Percentiles rank a stretch among this genome's conserved stretches.
Evolutionary conservation across 2,888 invertebrate species (phyloP).

Genomic region (Incurvaria masculella): DNA sequence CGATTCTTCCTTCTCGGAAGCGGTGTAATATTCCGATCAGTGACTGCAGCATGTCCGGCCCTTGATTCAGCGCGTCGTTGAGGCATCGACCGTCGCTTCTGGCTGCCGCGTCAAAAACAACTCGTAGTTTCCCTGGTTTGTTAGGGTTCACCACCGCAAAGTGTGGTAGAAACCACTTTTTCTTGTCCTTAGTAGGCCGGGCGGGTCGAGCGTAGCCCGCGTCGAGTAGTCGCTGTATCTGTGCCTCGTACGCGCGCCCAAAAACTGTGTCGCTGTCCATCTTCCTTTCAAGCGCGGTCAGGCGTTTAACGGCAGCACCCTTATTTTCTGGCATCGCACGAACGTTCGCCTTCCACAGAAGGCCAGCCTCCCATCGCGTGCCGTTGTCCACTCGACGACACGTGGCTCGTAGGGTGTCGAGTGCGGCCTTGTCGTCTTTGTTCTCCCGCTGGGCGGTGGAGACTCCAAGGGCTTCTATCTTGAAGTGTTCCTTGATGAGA

Average conservation of each 20-base stretch:
- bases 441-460: background rate
- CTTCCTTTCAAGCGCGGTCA: background rate
- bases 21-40: slow-evolving; percentile 14
- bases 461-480: background rate
- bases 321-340: background rate
- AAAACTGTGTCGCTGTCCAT: background rate
- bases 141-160: slow-evolving; percentile 6
- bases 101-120: slow-evolving; percentile 8
- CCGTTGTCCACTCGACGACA: background rate
- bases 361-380: background rate
- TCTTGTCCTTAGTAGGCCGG: background rate
- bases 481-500: background rate
- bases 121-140: slow-evolving; percentile 6
- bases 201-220: background rate
- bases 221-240: background rate
- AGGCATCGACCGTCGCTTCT: slow-evolving; percentile 1
- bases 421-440: background rate
- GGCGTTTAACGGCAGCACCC: background rate
- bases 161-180: slow-evolving; percentile 6
- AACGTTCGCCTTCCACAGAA: background rate
- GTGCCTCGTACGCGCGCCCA: background rate
- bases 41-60: slow-evolving; percentile 15
- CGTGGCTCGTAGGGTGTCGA: background rate
- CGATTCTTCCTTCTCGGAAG: slow-evolving; percentile 12
- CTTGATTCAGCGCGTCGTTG: slow-evolving; percentile 10